Percentiles rank a stretch among this genome's conserved stretches.
Evolutionary conservation across 1,140 invertebrate genomes (phyloP).

Genomic region (Adoxophyes honmai): DNA sequence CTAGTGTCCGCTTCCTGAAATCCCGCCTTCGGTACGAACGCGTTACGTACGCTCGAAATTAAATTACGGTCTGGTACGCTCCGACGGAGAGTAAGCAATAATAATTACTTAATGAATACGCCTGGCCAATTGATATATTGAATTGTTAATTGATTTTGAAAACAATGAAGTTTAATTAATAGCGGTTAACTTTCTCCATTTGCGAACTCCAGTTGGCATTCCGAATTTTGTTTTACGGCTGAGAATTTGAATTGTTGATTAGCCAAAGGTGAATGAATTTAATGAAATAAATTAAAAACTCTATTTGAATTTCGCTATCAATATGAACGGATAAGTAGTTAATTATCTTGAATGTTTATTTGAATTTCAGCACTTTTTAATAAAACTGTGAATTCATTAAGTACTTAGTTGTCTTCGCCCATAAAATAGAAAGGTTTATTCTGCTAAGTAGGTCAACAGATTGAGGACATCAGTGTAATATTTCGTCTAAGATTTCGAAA

Average conservation of each 20-base stretch:
- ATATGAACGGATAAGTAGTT: background rate
- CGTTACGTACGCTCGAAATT: background rate
- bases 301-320: background rate
- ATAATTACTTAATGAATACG: background rate
- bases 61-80: too few species aligned
- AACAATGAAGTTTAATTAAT: conserved; percentile 13
- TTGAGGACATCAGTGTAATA: background rate
- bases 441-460: background rate
- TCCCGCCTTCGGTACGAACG: background rate
- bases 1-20: conserved; percentile 7
- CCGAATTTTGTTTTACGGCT: too few species aligned
- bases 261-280: background rate
- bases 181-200: background rate
- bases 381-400: background rate
- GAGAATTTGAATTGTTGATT: background rate
- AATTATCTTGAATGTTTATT: background rate
- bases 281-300: background rate
- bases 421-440: background rate
- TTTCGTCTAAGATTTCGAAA: background rate
- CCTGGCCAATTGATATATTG: background rate
- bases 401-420: background rate
- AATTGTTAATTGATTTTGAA: conserved; percentile 1
- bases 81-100: background rate
- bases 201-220: background rate
- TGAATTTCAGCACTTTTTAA: background rate